These are phyloP conservation scores for Ormyrus nitidulus DNA, from an alignment of 2,888 invertebrate species.

Conservation along the genomic window DNA sequence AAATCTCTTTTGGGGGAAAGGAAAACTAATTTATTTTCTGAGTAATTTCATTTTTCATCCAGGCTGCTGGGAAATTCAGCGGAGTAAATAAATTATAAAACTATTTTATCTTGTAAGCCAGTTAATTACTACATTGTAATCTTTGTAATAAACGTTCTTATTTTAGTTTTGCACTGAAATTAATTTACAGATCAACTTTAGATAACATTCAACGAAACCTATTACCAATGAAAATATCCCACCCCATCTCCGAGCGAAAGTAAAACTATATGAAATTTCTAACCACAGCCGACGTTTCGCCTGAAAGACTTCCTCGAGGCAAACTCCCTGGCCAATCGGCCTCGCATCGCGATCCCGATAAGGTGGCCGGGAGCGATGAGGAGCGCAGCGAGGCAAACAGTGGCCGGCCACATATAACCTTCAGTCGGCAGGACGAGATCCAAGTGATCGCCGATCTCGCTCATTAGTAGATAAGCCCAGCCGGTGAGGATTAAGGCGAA, in stretches of 20 bases:
- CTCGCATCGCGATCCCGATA: slow-evolving; percentile 49
- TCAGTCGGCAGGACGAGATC: slow-evolving; percentile 59
- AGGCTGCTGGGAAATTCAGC: too few species aligned
- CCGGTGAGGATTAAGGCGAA: not conserved
- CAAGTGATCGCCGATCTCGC: slow-evolving; percentile 53
- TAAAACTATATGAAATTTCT: not conserved
- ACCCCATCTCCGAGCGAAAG: too few species aligned
- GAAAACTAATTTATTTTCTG: too few species aligned
- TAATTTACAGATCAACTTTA: too few species aligned
- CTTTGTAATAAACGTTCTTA: not conserved
- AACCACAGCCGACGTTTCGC: not conserved
- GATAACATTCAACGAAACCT: too few species aligned
- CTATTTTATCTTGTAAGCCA: not conserved
- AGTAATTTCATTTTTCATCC: too few species aligned
- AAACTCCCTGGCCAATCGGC: slow-evolving; percentile 2
- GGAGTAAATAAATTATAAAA: not conserved
- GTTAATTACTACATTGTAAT: not conserved
- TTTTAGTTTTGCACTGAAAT: too few species aligned
- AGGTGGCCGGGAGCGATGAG: slow-evolving; percentile 59
- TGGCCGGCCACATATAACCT: slow-evolving; percentile 59
- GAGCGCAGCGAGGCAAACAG: slow-evolving; percentile 53
- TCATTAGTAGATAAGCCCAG: slow-evolving; percentile 11
- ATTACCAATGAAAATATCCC: too few species aligned
- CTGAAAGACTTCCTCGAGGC: not conserved
- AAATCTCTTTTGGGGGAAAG: too few species aligned